Conservation (phyloP, 2,797 vertebrate genomes). For the Toxotes lorentzi region DNA sequence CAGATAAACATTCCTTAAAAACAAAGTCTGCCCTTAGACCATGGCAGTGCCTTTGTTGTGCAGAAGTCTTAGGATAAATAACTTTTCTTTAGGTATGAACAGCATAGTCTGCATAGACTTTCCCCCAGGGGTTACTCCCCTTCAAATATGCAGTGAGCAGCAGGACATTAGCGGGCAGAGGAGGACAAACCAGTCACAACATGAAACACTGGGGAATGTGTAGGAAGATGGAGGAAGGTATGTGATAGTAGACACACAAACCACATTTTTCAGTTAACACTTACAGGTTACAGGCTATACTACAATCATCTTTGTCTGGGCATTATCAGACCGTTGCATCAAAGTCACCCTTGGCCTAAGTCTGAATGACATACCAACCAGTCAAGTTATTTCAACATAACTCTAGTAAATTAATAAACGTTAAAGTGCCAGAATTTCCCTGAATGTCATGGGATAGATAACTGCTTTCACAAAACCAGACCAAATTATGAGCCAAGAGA, state of each 20-base stretch:
- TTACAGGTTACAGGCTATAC: neutral
- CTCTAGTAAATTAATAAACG: neutral
- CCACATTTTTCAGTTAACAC: neutral
- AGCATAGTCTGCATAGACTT: constrained; percentile 15
- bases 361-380: neutral
- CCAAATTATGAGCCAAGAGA: neutral
- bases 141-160: constrained; percentile 60
- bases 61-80: neutral
- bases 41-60: neutral
- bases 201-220: constrained; percentile 70
- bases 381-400: neutral
- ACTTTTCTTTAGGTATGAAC: neutral
- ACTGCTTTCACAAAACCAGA: neutral
- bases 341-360: neutral
- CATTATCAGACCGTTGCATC: constrained; percentile 11
- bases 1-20: constrained; percentile 17
- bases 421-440: neutral
- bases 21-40: neutral
- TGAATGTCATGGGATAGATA: neutral
- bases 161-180: constrained; percentile 46
- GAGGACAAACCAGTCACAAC: constrained; percentile 64
- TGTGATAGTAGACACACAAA: constrained; percentile 19
- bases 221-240: constrained; percentile 17
- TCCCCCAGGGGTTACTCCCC: constrained; percentile 33
- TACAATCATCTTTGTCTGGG: neutral